A percentile compares a stretch with the other conserved stretches of the same genome.
Conservation (phyloP, 2,113 vertebrate species). For the Formicarius rufipectus region DNA sequence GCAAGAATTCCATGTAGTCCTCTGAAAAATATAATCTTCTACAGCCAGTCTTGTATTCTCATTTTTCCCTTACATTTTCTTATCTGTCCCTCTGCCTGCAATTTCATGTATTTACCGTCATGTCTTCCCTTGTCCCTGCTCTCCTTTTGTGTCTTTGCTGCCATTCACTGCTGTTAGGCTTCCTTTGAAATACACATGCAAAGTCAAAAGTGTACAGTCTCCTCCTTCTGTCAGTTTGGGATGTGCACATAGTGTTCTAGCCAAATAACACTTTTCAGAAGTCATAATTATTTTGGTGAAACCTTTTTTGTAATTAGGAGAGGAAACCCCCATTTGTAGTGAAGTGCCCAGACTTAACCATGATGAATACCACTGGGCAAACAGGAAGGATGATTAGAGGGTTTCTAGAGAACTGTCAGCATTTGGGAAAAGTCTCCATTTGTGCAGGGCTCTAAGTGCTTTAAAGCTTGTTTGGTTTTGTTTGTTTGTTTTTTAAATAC, state of each 20-base stretch:
- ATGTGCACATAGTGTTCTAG: background rate
- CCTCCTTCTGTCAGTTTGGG: background rate
- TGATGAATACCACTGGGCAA: background rate
- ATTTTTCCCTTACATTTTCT: background rate
- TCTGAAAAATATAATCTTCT: background rate
- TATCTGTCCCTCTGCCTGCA: background rate
- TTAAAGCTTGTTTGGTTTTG: background rate
- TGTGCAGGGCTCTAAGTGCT: background rate
- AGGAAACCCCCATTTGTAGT: background rate
- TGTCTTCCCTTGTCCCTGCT: background rate
- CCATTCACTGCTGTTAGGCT: background rate
- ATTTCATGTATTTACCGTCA: background rate
- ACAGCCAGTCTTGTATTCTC: background rate
- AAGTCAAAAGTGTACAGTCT: background rate
- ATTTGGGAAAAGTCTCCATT: background rate
- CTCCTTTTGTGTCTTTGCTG: background rate
- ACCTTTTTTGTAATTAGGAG: background rate
- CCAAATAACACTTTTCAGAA: background rate
- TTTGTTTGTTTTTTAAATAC: background rate
- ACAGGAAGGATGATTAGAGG: background rate
- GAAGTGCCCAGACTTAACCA: background rate
- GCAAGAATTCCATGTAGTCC: background rate
- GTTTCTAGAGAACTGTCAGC: background rate
- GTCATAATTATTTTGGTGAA: background rate
- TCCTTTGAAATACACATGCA: background rate